Percentiles rank a stretch among this genome's conserved stretches.
Conservation (phyloP, 2,888 invertebrate genomes). For the Seira sanloemensis region DNA sequence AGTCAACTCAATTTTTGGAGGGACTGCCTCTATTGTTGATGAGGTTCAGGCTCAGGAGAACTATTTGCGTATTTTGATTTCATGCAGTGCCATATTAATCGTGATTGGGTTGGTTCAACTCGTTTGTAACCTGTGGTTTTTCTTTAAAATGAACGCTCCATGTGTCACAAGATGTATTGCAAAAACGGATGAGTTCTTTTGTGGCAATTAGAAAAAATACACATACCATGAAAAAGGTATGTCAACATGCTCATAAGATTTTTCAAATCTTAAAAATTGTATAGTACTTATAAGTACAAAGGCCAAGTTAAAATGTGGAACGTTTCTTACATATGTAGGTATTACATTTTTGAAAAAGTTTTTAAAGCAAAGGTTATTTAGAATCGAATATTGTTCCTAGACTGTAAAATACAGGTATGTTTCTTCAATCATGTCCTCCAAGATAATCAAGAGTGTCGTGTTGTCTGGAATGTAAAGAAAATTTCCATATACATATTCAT, state of each 20-base stretch:
- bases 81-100: conserved; percentile 65
- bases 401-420: no score
- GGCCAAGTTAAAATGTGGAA: no score
- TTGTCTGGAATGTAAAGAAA: background rate
- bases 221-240: no score
- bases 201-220: conserved; percentile 59
- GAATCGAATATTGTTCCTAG: no score
- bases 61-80: conserved; percentile 63
- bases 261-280: background rate
- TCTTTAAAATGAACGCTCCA: conserved; percentile 66
- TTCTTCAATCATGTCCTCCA: no score
- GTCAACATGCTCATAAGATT: no score
- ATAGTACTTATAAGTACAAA: no score
- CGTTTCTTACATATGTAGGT: no score
- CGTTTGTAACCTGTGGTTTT: conserved; percentile 66
- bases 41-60: conserved; percentile 67
- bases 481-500: no score
- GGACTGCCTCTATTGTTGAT: conserved; percentile 66
- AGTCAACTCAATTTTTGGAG: conserved; percentile 63
- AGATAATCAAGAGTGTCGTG: background rate
- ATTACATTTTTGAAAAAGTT: no score
- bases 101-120: conserved; percentile 65
- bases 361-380: no score
- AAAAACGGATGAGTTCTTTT: conserved; percentile 67
- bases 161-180: conserved; percentile 59